Evolutionary conservation across 2,113 vertebrate genomes (phyloP), one percentile per base, ranked within the genome.

Genomic region (Eudorcas thomsonii): DNA sequence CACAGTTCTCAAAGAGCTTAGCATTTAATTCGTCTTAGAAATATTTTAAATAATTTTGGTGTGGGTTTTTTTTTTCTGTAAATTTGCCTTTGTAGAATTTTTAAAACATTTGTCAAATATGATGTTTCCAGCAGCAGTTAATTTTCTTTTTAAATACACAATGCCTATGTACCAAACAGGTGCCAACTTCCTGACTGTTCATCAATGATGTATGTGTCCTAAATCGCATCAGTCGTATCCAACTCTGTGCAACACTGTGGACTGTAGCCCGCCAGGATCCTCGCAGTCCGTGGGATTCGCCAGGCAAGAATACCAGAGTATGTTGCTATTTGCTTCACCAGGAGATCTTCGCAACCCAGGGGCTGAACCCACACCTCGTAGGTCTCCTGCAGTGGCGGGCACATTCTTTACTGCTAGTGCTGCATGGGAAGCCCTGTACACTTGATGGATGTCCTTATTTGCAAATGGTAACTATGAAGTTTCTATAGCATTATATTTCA

Each of bases 31-130:
- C 5, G 64, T 96, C 60, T 90, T 36, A 67, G 5, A 91, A 95
- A 59, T 48, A 77, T 21, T 88, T 84, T 39, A 93, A 83, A 43
- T 91, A 36, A 55, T 17, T 67, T 86, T 19, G 30, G 13, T 48
- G 48, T 48, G 10, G 10, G 7, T 81, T 84, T 78, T 16, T 43
- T 25, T 78, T 81, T 55, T 4, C 14, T 13, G 9, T 94, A 82
- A 88, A 82, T 93, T 93, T 88, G 33, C 25, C 17, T 94, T 62
- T 50, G 55, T 36, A 59, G 3, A 71, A 52, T 64, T 80, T 91
- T 33, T 28, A 60, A 96, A 90, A 10, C 26, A 36, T 21, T 89
- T 96, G 84, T 81, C 67, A 88, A 71, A 91, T 48, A 78, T 77
- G n/a, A 85, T 28, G 50, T 64, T 93, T 89, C 5, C 36, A 62